phyloP scores from a whole-genome alignment of 1,140 invertebrate species.

The Euglossa dilemma region DNA sequence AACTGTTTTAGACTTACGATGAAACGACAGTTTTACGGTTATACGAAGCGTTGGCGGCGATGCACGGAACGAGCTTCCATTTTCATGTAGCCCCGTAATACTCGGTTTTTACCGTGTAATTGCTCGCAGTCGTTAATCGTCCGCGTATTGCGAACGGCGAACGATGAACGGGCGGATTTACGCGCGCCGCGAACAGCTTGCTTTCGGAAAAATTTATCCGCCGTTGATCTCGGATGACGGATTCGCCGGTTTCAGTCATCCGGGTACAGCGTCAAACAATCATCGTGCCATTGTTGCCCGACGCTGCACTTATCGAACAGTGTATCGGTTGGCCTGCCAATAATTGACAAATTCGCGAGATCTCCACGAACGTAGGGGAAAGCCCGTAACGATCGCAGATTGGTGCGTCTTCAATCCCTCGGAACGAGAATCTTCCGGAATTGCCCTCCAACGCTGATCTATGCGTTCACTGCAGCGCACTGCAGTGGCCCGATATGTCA shows the following conservation, averaged over 20 bases:
- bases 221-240: too few relatives aligned
- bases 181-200: neutral
- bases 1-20: neutral
- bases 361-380: neutral
- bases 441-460: slow-evolving; percentile 50
- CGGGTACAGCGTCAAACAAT: neutral
- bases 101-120: slow-evolving; percentile 1
- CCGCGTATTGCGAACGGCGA: neutral
- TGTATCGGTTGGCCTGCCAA: neutral
- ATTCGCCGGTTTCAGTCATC: too few relatives aligned
- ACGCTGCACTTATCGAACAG: too few relatives aligned
- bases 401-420: slow-evolving; percentile 25
- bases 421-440: slow-evolving; percentile 53
- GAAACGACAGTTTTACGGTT: neutral
- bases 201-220: neutral
- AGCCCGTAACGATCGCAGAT: slow-evolving; percentile 38
- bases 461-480: slow-evolving; percentile 54
- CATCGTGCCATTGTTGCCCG: too few relatives aligned
- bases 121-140: neutral
- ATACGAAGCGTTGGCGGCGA: neutral
- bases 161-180: neutral
- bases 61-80: neutral
- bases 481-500: slow-evolving; percentile 63
- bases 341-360: slow-evolving; percentile 19
- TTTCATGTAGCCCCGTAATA: neutral